A percentile compares a stretch with the other conserved stretches of the same genome.
These are phyloP conservation scores for Megathymus violae DNA, from an alignment of 1,140 invertebrate species.

Conservation along the genomic window DNA sequence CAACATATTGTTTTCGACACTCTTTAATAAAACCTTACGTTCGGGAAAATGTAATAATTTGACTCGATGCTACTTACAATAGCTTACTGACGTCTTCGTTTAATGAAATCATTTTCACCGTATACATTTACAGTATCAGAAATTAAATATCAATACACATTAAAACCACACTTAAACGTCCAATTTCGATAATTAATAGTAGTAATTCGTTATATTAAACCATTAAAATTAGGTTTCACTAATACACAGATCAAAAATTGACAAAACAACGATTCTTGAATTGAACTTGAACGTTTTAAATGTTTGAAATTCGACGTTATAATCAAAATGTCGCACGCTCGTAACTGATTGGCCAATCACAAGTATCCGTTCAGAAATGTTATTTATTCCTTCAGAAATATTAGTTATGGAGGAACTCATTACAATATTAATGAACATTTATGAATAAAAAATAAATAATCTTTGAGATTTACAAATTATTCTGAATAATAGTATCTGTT, in stretches of 20 bases:
- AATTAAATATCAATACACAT: slow-evolving; percentile 1
- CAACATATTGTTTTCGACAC: no score
- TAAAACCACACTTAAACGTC: slow-evolving; percentile 2
- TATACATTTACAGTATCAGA: background rate
- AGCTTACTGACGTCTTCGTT: slow-evolving; percentile 59
- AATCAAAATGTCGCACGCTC: slow-evolving; percentile 14
- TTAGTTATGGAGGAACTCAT: no score
- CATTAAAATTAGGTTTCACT: slow-evolving; percentile 3
- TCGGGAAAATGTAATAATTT: no score
- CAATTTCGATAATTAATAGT: background rate
- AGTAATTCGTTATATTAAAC: background rate
- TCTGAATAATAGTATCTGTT: no score
- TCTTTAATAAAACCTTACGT: no score
- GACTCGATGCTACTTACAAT: slow-evolving; percentile 57
- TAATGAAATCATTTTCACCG: slow-evolving; percentile 56
- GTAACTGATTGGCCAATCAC: background rate
- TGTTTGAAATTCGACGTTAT: slow-evolving; percentile 14
- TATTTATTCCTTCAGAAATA: no score
- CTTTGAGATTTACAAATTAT: no score
- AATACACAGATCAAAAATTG: background rate
- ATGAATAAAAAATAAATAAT: no score
- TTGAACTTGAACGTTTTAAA: slow-evolving; percentile 10
- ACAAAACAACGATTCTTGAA: background rate
- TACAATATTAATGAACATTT: no score
- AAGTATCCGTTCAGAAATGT: background rate